Evolutionary conservation across 2,797 vertebrate genomes (phyloP).

Genomic region (Luscinia luscinia): DNA sequence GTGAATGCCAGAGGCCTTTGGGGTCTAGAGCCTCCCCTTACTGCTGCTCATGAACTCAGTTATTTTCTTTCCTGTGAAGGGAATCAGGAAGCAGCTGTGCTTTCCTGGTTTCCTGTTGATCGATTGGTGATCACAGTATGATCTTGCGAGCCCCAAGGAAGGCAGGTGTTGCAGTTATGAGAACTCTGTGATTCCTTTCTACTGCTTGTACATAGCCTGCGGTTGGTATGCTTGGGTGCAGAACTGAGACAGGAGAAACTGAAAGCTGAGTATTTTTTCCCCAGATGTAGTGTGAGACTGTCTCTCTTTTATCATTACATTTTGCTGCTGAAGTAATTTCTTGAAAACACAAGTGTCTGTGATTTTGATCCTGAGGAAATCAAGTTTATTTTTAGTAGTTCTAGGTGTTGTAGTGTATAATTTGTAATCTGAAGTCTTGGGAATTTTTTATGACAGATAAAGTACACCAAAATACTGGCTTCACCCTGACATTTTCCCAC

Average conservation of each 20-base stretch:
- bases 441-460: neutral
- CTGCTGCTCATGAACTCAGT: slow-evolving; percentile 22
- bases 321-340: neutral
- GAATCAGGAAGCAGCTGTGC: slow-evolving; percentile 63
- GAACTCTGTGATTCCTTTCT: neutral
- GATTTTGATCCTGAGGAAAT: neutral
- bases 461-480: neutral
- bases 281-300: neutral
- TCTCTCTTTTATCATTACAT: neutral
- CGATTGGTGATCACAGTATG: slow-evolving; percentile 55
- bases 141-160: slow-evolving; percentile 13
- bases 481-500: neutral
- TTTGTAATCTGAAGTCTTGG: neutral
- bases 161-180: slow-evolving; percentile 32
- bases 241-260: neutral
- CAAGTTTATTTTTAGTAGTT: neutral
- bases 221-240: neutral
- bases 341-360: neutral
- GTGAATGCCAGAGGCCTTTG: slow-evolving; percentile 54
- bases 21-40: slow-evolving; percentile 45
- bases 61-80: slow-evolving; percentile 46
- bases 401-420: neutral
- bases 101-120: slow-evolving; percentile 66
- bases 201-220: neutral
- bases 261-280: neutral